phyloP scores from a whole-genome alignment of 2,797 vertebrate genomes.

The Otolemur crassicaudatus region DNA sequence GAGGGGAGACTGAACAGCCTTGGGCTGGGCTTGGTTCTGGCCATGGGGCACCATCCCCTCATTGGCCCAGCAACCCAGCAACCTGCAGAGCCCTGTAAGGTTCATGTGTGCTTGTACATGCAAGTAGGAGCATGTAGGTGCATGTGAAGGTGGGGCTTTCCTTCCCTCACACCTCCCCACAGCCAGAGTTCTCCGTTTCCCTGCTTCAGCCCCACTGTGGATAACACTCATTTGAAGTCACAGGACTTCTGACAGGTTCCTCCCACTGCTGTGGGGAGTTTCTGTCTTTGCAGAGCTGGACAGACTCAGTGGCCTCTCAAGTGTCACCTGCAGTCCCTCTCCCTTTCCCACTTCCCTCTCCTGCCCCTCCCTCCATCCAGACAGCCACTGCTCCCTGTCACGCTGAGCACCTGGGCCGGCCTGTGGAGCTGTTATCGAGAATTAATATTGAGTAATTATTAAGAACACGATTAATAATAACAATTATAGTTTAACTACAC shows the following conservation, averaged over 20 bases:
- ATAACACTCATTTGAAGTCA: not conserved
- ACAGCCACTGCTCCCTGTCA: not conserved
- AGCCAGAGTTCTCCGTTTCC: not conserved
- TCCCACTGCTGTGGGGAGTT: not conserved
- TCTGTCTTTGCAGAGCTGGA: not conserved
- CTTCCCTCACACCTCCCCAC: not conserved
- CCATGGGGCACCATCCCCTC: not conserved
- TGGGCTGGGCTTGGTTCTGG: not conserved
- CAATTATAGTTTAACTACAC: constrained; percentile 76
- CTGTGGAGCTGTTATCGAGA: not conserved
- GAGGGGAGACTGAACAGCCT: not conserved
- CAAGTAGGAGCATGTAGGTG: not conserved
- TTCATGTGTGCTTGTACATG: rapidly evolving
- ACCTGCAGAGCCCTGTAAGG: not conserved
- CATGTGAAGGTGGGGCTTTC: not conserved
- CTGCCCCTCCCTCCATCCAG: not conserved
- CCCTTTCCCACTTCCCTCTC: not conserved
- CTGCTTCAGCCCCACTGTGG: not conserved
- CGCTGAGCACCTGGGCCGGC: not conserved
- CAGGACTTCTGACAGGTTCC: not conserved
- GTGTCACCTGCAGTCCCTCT: rapidly evolving
- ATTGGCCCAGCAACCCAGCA: rapidly evolving
- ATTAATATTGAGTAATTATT: constrained; percentile 72
- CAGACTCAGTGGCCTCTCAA: not conserved
- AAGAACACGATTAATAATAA: constrained; percentile 80